Conservation (phyloP, 2,797 vertebrate genomes). For the Poecilia velifera region DNA sequence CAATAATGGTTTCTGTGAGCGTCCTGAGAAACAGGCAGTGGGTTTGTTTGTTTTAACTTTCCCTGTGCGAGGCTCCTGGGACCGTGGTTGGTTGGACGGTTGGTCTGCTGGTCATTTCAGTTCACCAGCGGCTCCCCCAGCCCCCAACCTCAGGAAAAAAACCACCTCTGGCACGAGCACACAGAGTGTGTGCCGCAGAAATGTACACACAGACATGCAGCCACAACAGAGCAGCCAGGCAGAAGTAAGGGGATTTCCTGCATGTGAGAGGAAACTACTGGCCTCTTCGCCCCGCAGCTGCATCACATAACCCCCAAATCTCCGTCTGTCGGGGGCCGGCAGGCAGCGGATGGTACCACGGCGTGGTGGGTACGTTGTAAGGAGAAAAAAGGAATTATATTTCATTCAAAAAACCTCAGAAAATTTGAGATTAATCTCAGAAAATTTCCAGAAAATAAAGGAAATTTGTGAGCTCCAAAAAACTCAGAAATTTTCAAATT, state of each 20-base stretch:
- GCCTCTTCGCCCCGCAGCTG: constrained; percentile 46
- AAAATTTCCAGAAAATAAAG: no score
- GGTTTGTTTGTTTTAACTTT: constrained; percentile 71
- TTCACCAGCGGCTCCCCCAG: constrained; percentile 23
- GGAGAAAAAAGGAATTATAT: no score
- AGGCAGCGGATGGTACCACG: constrained; percentile 5
- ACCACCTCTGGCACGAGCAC: constrained; percentile 59
- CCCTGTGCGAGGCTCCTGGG: constrained; percentile 52
- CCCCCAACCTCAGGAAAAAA: constrained; percentile 26
- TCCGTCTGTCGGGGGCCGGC: constrained; percentile 35
- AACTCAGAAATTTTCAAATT: no score
- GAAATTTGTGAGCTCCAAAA: no score
- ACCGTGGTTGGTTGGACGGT: constrained; percentile 45
- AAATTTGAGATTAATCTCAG: no score
- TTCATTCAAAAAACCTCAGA: no score
- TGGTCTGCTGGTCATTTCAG: constrained; percentile 19
- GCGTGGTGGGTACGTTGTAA: no score
- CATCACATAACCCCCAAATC: constrained; percentile 48
- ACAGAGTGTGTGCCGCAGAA: constrained; percentile 59
- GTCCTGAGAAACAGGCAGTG: constrained; percentile 63
- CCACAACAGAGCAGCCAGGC: constrained; percentile 63
- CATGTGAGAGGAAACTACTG: constrained; percentile 56
- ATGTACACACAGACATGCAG: constrained; percentile 63
- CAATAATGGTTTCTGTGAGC: constrained; percentile 50
- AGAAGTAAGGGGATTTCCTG: constrained; percentile 77